These are phyloP conservation scores for Drosophila fungiperda DNA, from an alignment of 2,888 invertebrate species.

Conservation along the genomic window DNA sequence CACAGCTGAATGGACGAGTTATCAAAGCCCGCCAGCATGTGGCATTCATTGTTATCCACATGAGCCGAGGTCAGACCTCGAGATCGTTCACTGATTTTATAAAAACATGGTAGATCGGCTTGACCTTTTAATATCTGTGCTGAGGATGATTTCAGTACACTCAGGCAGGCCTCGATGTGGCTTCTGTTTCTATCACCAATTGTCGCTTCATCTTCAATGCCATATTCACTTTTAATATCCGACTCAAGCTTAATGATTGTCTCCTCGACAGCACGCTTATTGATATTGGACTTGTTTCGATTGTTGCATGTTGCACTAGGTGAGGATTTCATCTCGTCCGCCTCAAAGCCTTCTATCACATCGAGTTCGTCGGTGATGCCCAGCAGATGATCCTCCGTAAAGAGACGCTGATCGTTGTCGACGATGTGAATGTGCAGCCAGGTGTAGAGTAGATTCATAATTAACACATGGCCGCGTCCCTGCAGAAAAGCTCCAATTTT, in stretches of 20 bases:
- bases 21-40: constrained; percentile 84
- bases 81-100: constrained; percentile 68
- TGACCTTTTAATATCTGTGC: constrained; percentile 70
- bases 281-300: constrained; percentile 46
- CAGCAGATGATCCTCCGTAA: constrained; percentile 76
- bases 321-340: constrained; percentile 26
- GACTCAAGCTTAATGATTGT: constrained; percentile 58
- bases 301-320: constrained; percentile 11
- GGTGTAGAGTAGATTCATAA: constrained; percentile 89
- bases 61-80: constrained; percentile 78
- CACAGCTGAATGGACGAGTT: constrained; percentile 83
- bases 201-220: constrained; percentile 27
- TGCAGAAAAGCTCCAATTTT: constrained; percentile 88
- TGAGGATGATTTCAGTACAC: constrained; percentile 58
- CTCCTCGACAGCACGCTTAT: constrained; percentile 69
- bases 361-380: constrained; percentile 66
- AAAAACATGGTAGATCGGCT: constrained; percentile 71
- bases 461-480: constrained; percentile 89
- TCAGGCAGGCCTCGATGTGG: constrained; percentile 64
- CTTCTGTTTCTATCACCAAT: constrained; percentile 28
- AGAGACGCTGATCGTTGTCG: constrained; percentile 83
- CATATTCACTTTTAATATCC: constrained; percentile 67
- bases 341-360: constrained; percentile 42
- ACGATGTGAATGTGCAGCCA: constrained; percentile 88
- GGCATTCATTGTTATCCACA: constrained; percentile 83